Conservation (phyloP, 2,797 vertebrate genomes). For the Aphelocoma californica region DNA sequence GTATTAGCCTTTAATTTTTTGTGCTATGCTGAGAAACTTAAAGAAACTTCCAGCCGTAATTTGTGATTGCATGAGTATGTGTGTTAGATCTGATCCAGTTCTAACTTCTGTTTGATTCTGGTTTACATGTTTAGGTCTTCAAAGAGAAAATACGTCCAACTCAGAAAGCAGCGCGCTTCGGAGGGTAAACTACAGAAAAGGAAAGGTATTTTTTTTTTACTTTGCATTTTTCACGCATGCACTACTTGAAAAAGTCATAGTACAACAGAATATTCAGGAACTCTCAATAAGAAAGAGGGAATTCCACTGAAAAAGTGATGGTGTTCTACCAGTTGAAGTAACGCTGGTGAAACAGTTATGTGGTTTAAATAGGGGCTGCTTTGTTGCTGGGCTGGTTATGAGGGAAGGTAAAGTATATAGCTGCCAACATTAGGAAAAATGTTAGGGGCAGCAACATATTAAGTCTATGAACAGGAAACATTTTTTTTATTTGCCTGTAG, state of each 20-base stretch:
- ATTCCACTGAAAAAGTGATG: not conserved
- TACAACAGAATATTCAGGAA: not conserved
- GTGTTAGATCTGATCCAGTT: not conserved
- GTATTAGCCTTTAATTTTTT: not conserved
- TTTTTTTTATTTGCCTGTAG: slow-evolving; percentile 47
- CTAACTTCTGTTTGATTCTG: not conserved
- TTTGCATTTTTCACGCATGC: accelerated
- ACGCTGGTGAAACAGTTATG: not conserved
- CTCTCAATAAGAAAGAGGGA: not conserved
- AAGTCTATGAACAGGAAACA: slow-evolving; percentile 4
- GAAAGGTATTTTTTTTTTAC: slow-evolving; percentile 70
- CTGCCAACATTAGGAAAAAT: slow-evolving; percentile 20
- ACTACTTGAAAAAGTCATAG: not conserved
- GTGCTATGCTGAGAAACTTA: not conserved
- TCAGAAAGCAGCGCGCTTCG: slow-evolving; percentile 71
- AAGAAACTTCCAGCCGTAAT: not conserved
- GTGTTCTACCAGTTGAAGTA: not conserved
- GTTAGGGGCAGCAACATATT: not conserved
- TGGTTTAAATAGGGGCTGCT: slow-evolving; percentile 23
- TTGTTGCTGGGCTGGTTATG: not conserved
- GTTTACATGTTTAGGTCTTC: slow-evolving; percentile 59
- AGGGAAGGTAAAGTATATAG: slow-evolving; percentile 21
- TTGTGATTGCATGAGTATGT: not conserved
- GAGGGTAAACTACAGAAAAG: slow-evolving; percentile 80
- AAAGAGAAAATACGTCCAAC: slow-evolving; percentile 71